phyloP scores from a whole-genome alignment of 1,140 invertebrate genomes.

The Apis dorsata region DNA sequence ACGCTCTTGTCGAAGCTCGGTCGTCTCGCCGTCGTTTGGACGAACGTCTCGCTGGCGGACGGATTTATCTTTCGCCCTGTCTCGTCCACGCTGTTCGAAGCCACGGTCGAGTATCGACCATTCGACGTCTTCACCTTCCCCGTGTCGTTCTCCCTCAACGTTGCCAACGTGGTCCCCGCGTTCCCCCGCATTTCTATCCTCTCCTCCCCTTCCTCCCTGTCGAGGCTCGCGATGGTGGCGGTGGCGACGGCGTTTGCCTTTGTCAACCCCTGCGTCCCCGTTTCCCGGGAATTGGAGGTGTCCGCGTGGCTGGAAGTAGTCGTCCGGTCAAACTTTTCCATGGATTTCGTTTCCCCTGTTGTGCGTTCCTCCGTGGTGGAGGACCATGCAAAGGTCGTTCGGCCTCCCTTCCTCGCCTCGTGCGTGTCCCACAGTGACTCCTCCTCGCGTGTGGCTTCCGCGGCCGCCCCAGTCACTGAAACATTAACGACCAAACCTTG shows the following conservation, averaged over 20 bases:
- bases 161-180: neutral
- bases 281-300: slow-evolving; percentile 18
- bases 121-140: slow-evolving; percentile 9
- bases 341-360: slow-evolving; percentile 29
- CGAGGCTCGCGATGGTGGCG: neutral
- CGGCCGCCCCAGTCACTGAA: slow-evolving; percentile 70
- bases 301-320: slow-evolving; percentile 51
- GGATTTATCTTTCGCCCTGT: slow-evolving; percentile 47
- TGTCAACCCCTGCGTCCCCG: neutral
- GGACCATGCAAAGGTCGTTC: slow-evolving; percentile 42
- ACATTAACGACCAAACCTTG: slow-evolving; percentile 48
- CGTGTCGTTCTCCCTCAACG: slow-evolving; percentile 1
- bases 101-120: slow-evolving; percentile 38
- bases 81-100: slow-evolving; percentile 14
- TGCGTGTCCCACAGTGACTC: slow-evolving; percentile 61
- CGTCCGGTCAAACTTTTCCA: slow-evolving; percentile 46
- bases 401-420: slow-evolving; percentile 55
- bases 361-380: slow-evolving; percentile 42
- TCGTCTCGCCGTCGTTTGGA: slow-evolving; percentile 27
- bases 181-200: slow-evolving; percentile 8
- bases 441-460: slow-evolving; percentile 54
- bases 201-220: slow-evolving; percentile 31
- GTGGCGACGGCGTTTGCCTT: neutral
- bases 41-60: slow-evolving; percentile 44
- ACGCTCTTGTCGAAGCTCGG: neutral